Evolutionary conservation across 2,113 vertebrate species (phyloP), one percentile per base, ranked within the genome.

Genomic region (Pipa parva): DNA sequence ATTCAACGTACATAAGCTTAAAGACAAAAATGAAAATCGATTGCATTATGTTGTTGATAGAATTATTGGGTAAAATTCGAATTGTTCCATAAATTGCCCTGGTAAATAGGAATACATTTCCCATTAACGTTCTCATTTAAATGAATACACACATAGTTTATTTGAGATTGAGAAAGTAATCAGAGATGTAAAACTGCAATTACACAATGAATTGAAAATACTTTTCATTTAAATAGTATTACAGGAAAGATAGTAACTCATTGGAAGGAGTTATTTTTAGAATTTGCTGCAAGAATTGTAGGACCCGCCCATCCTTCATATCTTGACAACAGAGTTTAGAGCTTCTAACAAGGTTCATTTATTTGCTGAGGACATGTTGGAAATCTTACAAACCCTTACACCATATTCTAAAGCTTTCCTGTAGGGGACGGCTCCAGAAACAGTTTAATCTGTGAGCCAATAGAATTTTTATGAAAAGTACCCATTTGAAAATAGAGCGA

Each of bases 321-420:
- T 58, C 26, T 60, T 64, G 59, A 63, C 54, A 73, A 50, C 45
- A 28, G 33, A 39, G 26, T 49, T 45, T 46, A 7, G 36, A 17
- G 50, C 39, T 37, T 46, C 54, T 48, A 57, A 56, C 56, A 27
- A 61, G 67, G 69, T 51, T 57, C 48, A 72, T 74, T 78, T 62
- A 68, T 79, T 73, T 59, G 64, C 62, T 78, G 75, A 79, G 70
- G 71, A 78, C 63, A n/a, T n/a, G n/a, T 50, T 7, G 51, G n/a
- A 36, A 26, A 29, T 18, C 57, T 57, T 73, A 71, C 63, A 2
- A 59, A 60, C 58, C 59, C 31, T 20, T 71, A 69, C 39, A 67
- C 50, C 50, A 57, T 46, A 11, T 42, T 71, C 36, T 61, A 55
- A 49, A 62, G 15, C 45, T 59, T 0, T 10, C 22, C 29, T 7